Evolutionary conservation across 2,888 invertebrate genomes (phyloP), one percentile per base, ranked within the genome.

Genomic region (Drosophila subquinaria): DNA sequence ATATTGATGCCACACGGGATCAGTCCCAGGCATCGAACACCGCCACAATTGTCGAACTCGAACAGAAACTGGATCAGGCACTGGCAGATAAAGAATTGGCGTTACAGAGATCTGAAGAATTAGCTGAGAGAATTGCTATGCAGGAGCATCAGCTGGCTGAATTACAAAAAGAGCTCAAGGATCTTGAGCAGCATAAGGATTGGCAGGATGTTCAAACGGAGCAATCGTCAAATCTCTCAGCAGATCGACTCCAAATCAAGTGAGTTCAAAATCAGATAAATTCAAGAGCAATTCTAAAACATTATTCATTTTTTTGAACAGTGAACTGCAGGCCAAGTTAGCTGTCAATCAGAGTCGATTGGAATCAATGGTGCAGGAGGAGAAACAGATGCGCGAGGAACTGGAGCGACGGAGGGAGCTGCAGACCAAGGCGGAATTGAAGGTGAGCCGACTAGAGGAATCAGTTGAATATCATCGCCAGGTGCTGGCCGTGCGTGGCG

Each of bases 401-500:
- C 69, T 91, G 9, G 79, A 88, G 6, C 61, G 70, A 0, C 70
- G 90, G 1, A 77, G 85, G 51, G 64, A 74, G 3, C 79, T 87
- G 13, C 63, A 90, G n/a, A 5, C 10, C 3, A 15, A 50, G 8
- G 13, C 57, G 36, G 33, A 57, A 13, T 4, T 76, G 11, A 68
- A 64, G 17, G 65, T 90, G 1, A 60, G 64, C 6, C 88, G 85
- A 10, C 63, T 92, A 15, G 86, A 90, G 17, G 90, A 92, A 4
- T 82, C 91, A 17, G 69, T 88, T 2, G 72, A 78, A 9, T 78
- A 84, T 6, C 82, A 92, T 61, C 84, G 81, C 9, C 81, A 90
- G 15, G 13, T 90, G 45, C 72, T 93, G 3, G 68, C 80, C 10
- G 76, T 90, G 10, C 92, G 91, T 6, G 69, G 82, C 36, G 88